Percentiles rank a stretch among this genome's conserved stretches.
Conservation (phyloP, 2,797 vertebrate species). For the Myotis pilosus region DNA sequence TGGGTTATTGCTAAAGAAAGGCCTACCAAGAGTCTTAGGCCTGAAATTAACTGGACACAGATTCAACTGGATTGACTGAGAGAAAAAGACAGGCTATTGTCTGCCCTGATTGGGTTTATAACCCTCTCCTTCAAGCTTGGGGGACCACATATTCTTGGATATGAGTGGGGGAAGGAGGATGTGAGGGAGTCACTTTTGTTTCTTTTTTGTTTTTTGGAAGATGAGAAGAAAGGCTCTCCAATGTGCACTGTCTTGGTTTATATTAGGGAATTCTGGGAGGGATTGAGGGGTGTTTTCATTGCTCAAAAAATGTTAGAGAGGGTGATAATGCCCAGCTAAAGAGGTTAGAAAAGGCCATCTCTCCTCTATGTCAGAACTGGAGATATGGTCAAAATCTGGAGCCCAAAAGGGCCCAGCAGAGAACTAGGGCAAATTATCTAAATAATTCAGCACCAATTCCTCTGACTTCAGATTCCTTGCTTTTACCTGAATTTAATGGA, state of each 20-base stretch:
- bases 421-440: not conserved
- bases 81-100: not conserved
- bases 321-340: not conserved
- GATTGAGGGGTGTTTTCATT: not conserved
- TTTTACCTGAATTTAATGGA: slow-evolving; percentile 40
- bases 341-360: not conserved
- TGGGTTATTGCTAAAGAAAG: not conserved
- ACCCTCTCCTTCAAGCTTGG: not conserved
- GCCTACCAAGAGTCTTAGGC: not conserved
- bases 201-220: slow-evolving; percentile 30
- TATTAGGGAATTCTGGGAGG: not conserved
- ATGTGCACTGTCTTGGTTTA: not conserved
- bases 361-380: not conserved
- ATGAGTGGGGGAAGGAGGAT: not conserved
- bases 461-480: not conserved
- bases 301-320: not conserved
- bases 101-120: not conserved
- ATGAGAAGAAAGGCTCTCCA: not conserved
- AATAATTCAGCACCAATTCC: not conserved
- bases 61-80: not conserved
- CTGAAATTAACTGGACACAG: slow-evolving; percentile 1
- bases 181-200: not conserved
- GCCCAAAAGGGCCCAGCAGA: not conserved
- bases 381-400: not conserved
- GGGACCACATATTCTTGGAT: not conserved